Conservation (phyloP, 2,113 vertebrate genomes). For the Taxidea taxus region DNA sequence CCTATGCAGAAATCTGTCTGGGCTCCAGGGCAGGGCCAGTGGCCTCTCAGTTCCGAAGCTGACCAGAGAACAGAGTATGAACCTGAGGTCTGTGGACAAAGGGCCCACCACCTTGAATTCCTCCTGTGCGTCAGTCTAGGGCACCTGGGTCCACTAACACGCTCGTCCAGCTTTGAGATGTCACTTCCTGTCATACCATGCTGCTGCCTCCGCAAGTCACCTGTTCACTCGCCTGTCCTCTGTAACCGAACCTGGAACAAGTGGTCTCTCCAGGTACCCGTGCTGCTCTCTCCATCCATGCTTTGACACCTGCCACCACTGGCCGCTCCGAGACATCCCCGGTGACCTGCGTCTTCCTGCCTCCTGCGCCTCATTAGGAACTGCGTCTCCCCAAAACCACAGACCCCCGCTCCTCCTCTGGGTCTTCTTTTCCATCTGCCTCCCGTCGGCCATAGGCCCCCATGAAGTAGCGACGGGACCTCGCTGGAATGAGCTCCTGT, state of each 20-base stretch:
- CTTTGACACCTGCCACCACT: not conserved
- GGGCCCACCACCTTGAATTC: not conserved
- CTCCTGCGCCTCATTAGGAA: not conserved
- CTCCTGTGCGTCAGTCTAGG: not conserved
- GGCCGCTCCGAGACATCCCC: not conserved
- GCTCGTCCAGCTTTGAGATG: not conserved
- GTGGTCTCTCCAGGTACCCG: not conserved
- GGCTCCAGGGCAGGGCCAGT: not conserved
- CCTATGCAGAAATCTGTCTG: fast-evolving
- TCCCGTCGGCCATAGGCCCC: not conserved
- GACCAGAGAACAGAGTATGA: not conserved
- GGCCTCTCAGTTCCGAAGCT: not conserved
- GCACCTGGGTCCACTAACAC: too few species aligned
- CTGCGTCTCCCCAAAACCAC: too few species aligned
- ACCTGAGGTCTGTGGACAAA: too few species aligned
- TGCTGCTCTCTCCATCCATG: not conserved
- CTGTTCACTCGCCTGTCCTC: too few species aligned
- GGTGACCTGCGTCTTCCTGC: not conserved
- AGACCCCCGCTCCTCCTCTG: not conserved
- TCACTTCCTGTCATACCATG: not conserved
- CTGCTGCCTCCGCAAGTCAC: not conserved
- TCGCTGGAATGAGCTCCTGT: too few species aligned
- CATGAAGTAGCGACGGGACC: too few species aligned
- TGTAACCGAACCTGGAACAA: not conserved
- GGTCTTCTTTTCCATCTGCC: not conserved